Conservation (phyloP, 2,797 vertebrate species). For the Fratercula arctica region DNA sequence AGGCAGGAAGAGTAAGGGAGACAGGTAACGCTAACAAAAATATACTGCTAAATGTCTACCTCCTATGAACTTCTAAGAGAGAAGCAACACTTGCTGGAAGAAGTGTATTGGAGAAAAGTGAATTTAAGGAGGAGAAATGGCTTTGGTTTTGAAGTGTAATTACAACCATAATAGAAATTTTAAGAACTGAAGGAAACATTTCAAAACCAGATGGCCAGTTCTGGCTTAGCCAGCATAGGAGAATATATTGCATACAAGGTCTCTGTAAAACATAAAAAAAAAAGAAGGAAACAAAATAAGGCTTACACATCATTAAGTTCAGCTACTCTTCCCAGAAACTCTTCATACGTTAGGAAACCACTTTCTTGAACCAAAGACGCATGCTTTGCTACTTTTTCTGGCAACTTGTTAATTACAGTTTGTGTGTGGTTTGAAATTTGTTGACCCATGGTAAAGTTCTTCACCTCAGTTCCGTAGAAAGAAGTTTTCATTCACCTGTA, state of each 20-base stretch:
- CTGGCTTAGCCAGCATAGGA: background rate
- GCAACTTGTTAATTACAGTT: slow-evolving; percentile 87
- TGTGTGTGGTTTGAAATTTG: slow-evolving; percentile 91
- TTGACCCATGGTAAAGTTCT: slow-evolving; percentile 88
- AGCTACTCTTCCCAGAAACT: slow-evolving; percentile 93
- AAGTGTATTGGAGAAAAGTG: background rate
- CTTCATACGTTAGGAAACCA: slow-evolving; percentile 93
- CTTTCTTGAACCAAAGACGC: slow-evolving; percentile 90
- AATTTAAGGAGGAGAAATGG: background rate
- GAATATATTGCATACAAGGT: background rate
- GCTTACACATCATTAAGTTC: slow-evolving; percentile 98
- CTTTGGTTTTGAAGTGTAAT: background rate
- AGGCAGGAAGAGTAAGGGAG: background rate
- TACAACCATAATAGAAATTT: background rate
- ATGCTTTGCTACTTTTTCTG: slow-evolving; percentile 95
- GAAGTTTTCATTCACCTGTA: slow-evolving; percentile 61
- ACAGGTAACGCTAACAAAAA: background rate
- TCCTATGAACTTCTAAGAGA: background rate
- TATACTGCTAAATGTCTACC: background rate
- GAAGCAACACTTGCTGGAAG: background rate
- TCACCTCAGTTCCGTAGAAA: slow-evolving; percentile 59
- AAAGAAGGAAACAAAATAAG: slow-evolving; percentile 5
- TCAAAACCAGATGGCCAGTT: background rate
- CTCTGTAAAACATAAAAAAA: background rate
- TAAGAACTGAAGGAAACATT: background rate